phyloP scores from a whole-genome alignment of 1,140 invertebrate genomes.

The Thaumatotibia leucotreta region DNA sequence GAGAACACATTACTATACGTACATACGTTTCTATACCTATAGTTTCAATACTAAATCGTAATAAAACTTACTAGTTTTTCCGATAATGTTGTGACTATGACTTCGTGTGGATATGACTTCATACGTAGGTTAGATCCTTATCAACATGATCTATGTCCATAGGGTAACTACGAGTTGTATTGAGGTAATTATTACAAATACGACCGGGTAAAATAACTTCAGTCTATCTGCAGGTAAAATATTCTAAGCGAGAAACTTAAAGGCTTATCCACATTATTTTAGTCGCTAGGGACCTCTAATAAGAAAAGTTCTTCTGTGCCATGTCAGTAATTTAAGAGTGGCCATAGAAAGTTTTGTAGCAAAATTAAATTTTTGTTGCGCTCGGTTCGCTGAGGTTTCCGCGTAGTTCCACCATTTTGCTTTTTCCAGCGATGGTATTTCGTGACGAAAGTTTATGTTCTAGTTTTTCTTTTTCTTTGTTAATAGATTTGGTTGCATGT shows the following conservation, averaged over 20 bases:
- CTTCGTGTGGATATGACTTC: no score
- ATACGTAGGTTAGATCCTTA: no score
- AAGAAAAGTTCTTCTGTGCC: conserved; percentile 48
- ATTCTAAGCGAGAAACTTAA: not conserved
- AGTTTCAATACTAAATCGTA: no score
- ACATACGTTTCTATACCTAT: no score
- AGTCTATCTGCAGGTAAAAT: not conserved
- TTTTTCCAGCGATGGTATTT: not conserved
- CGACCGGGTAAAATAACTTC: not conserved
- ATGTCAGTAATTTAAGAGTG: conserved; percentile 55
- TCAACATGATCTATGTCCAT: no score
- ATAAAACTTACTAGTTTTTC: no score
- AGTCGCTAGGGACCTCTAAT: conserved; percentile 30
- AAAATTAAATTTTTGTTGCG: conserved; percentile 55
- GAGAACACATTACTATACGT: no score
- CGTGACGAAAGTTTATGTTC: not conserved
- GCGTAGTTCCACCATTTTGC: conserved; percentile 10
- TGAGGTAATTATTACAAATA: no score
- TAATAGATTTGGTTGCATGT: not conserved
- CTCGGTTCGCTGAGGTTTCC: conserved; percentile 21
- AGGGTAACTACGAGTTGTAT: no score
- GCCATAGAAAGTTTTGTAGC: conserved; percentile 51
- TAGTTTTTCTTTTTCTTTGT: not conserved
- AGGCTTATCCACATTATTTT: conserved; percentile 16
- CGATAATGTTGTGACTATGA: no score